phyloP scores from a whole-genome alignment of 2,113 vertebrate genomes.

The Taxidea taxus region DNA sequence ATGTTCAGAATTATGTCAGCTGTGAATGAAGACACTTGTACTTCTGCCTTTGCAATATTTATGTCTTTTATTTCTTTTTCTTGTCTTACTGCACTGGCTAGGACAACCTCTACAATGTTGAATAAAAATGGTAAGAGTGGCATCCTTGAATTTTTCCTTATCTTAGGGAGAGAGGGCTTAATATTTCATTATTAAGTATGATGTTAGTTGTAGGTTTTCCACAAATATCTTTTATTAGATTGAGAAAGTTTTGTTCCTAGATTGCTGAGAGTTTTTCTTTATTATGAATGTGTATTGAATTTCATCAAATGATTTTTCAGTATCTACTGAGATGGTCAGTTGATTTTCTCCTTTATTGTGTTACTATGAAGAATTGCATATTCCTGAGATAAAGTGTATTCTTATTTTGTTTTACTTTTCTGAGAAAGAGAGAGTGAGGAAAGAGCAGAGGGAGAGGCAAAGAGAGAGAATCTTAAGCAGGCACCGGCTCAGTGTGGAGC shows the following conservation, averaged over 20 bases:
- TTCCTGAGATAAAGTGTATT: background rate
- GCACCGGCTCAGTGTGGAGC: background rate
- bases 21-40: background rate
- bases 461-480: background rate
- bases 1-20: background rate
- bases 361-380: background rate
- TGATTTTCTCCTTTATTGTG: slow-evolving; percentile 16
- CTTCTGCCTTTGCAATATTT: background rate
- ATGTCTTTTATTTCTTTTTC: background rate
- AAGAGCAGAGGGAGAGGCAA: background rate
- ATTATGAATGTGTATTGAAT: background rate
- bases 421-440: background rate
- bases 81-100: background rate
- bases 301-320: slow-evolving; percentile 24
- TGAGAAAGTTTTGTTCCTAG: background rate
- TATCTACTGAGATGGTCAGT: background rate
- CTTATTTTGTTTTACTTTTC: background rate
- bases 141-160: background rate
- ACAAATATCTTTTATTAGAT: background rate
- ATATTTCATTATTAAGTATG: background rate
- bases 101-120: background rate
- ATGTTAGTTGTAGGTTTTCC: background rate
- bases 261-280: background rate
- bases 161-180: background rate
- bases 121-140: background rate